Evolutionary conservation across 2,888 invertebrate genomes (phyloP).

Genomic region (Drosophila phalerata): DNA sequence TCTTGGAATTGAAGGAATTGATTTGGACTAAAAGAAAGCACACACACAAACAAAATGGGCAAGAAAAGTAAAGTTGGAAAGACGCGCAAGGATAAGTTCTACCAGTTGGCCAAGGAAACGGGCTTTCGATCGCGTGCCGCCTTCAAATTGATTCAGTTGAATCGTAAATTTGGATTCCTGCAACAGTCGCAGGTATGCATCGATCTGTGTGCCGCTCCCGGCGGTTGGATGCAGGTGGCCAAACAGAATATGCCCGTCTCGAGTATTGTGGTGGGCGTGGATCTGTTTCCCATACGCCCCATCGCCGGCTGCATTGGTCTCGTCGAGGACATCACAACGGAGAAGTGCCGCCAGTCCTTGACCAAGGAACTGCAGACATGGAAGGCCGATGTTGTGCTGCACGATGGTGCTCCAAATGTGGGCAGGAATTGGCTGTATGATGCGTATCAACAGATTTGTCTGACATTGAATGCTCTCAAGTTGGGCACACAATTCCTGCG

Average conservation of each 20-base stretch:
- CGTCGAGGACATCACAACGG: constrained; percentile 98
- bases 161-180: constrained; percentile 98
- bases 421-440: constrained; percentile 98
- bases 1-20: background rate
- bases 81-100: constrained; percentile 99
- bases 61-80: constrained; percentile 99
- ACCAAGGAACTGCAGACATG: constrained; percentile 95
- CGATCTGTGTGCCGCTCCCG: constrained; percentile 99
- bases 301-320: constrained; percentile 96
- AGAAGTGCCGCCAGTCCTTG: constrained; percentile 93
- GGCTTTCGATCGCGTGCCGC: constrained; percentile 99
- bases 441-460: constrained; percentile 96
- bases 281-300: constrained; percentile 96
- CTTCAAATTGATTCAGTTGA: constrained; percentile 99
- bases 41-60: constrained; percentile 90
- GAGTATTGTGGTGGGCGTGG: constrained; percentile 97
- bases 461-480: constrained; percentile 97
- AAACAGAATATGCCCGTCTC: constrained; percentile 99
- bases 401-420: constrained; percentile 99
- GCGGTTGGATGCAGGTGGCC: constrained; percentile 99
- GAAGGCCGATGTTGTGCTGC: constrained; percentile 98
- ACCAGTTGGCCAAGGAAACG: constrained; percentile 99
- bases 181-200: constrained; percentile 98
- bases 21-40: background rate
- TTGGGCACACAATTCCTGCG: constrained; percentile 95